Base-by-base conservation (phyloP, 2,113 vertebrate species). In the Hylia prasina region DNA sequence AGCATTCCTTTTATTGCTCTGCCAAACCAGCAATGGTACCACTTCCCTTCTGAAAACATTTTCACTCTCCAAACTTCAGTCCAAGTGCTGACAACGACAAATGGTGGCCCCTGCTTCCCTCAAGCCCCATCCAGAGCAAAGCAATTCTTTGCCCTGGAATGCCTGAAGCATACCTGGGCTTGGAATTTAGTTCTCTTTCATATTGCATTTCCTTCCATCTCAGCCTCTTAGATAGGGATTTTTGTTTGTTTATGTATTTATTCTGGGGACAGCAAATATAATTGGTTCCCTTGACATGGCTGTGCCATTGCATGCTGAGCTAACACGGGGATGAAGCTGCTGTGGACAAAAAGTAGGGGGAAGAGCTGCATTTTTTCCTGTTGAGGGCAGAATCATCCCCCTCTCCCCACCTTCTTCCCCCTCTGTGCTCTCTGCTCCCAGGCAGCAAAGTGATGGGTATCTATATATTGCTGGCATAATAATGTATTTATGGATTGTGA, bases 191-290 rank as follows among this genome's bases (percentile, higher is more conserved):
- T 86, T 93, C 65, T 81, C 69, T 39, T 69, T 19, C 0, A 56
- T 70, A 90, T 2, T 39, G 37, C 75, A 75, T 50, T 92, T 87
- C 79, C 60, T 92, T 65, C 80, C 64, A 83, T 33, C 79, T 75
- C 71, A 9, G 47, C 51, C 25, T 78, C 58, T 85, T 44, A 72
- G 40, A 78, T 33, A 39, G 66, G 35, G 48, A 54, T 53, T 94
- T 81, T 70, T 86, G 86, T 93, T 94, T 91, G 85, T 47, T 90
- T 83, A 77, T 66, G 63, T 51, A 71, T 84, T 93, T 96, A 77
- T 80, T 76, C 66, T 27, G 3, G 27, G 68, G 60, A 71, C 22
- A 76, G 64, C 54, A 91, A 69, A 65, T 31, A 48, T 44, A 66
- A 71, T 1, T 27, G 60, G 44, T 64, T 88, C 85, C 54, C 64